These are phyloP conservation scores for Aphis gossypii DNA, from an alignment of 1,140 invertebrate genomes.

Conservation along the genomic window DNA sequence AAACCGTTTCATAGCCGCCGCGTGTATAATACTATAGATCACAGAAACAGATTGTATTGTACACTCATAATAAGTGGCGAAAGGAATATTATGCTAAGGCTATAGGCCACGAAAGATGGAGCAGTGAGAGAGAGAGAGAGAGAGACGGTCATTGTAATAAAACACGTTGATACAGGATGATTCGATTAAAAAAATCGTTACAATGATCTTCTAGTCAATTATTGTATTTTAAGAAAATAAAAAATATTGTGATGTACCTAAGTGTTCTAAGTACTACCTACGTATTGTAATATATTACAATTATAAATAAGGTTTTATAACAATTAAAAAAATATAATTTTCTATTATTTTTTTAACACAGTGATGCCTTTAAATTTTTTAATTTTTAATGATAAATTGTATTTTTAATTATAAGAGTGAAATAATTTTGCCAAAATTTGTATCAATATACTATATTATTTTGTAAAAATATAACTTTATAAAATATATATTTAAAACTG, in stretches of 20 bases:
- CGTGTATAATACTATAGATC: neutral
- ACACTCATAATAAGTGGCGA: neutral
- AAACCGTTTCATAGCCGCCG: neutral
- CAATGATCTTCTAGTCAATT: neutral
- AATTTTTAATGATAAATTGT: neutral
- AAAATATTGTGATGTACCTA: neutral
- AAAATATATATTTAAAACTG: neutral
- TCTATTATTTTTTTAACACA: rapidly evolving
- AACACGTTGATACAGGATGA: neutral
- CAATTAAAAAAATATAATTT: neutral
- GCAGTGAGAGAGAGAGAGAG: neutral
- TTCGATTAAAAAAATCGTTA: neutral
- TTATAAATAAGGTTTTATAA: neutral
- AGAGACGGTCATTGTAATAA: neutral
- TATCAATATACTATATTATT: neutral
- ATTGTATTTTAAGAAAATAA: neutral
- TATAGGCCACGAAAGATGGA: neutral
- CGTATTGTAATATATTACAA: neutral
- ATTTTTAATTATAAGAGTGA: no score
- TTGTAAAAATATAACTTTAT: neutral
- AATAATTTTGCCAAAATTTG: neutral
- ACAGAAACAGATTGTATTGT: neutral
- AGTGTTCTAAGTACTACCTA: neutral
- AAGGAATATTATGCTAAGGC: neutral
- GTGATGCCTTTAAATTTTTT: no score